These are phyloP conservation scores for Dolichoris vasculosae DNA, from an alignment of 1,140 invertebrate species.

Conservation along the genomic window DNA sequence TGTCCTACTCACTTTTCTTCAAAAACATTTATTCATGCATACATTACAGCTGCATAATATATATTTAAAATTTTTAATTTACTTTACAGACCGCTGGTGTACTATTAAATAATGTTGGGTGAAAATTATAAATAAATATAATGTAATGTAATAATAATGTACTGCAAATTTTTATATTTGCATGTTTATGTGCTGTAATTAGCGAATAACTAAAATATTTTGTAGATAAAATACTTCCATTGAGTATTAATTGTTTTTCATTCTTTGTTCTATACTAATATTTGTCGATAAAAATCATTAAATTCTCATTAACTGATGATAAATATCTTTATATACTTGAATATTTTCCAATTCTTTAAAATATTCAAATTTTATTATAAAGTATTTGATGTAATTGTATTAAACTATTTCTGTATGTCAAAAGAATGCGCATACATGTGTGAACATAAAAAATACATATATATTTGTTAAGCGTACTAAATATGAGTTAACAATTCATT, in stretches of 20 bases:
- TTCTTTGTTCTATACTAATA: conserved; percentile 11
- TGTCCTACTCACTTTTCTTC: conserved; percentile 27
- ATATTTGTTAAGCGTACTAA: not conserved
- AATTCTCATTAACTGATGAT: not conserved
- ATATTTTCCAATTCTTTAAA: not conserved
- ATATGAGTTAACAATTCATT: not conserved
- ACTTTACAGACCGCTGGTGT: conserved; percentile 40
- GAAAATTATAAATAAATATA: conserved; percentile 72
- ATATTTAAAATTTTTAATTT: conserved; percentile 50
- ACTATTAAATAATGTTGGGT: conserved; percentile 60
- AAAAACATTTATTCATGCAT: conserved; percentile 7
- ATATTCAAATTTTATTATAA: not conserved
- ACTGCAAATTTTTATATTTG: conserved; percentile 75
- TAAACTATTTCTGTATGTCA: not conserved
- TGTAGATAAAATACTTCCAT: conserved; percentile 67
- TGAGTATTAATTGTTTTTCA: conserved; percentile 38
- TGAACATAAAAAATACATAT: not conserved
- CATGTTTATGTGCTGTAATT: conserved; percentile 75
- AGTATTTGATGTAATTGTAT: not conserved
- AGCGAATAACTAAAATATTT: conserved; percentile 74
- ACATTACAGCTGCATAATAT: conserved; percentile 63
- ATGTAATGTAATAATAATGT: conserved; percentile 67
- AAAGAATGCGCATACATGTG: not conserved
- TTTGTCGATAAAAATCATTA: not conserved
- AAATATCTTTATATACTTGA: not conserved